These are phyloP conservation scores for Lepidocyrtinus sp. DNA, from an alignment of 2,888 invertebrate species.

Conservation along the genomic window DNA sequence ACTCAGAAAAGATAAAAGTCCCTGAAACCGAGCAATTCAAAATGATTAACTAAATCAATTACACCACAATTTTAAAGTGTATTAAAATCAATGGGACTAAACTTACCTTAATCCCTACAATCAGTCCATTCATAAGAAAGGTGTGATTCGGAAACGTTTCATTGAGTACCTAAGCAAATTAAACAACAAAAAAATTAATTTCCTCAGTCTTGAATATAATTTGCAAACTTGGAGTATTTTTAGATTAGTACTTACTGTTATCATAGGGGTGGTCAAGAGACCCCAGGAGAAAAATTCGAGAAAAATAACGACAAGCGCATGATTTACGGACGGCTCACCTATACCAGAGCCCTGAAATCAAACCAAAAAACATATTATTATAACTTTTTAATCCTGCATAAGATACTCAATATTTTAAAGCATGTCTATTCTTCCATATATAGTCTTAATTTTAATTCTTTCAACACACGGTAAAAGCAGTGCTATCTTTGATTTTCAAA, in stretches of 20 bases:
- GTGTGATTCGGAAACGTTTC: conserved; percentile 99
- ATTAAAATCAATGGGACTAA: too few species aligned
- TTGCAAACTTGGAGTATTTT: background rate
- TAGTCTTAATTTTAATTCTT: too few species aligned
- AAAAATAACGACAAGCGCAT: conserved; percentile 99
- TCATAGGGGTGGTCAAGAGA: conserved; percentile 97
- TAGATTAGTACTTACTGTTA: conserved; percentile 80
- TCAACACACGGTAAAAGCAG: too few species aligned
- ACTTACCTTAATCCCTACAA: conserved; percentile 93
- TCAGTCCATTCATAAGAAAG: conserved; percentile 99
- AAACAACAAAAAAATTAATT: conserved; percentile 41
- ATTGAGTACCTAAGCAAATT: conserved; percentile 83
- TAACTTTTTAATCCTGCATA: background rate
- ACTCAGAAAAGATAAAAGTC: conserved; percentile 96
- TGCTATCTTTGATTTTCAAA: too few species aligned
- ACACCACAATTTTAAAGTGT: background rate
- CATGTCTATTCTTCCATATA: too few species aligned
- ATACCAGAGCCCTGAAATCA: conserved; percentile 83
- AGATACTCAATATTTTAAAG: background rate
- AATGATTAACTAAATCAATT: background rate
- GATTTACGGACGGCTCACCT: conserved; percentile 96
- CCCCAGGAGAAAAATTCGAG: conserved; percentile 99
- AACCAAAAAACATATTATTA: background rate
- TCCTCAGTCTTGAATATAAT: background rate
- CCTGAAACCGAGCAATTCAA: conserved; percentile 74